phyloP scores from a whole-genome alignment of 2,888 invertebrate species.

The Meteorus cinctellus region DNA sequence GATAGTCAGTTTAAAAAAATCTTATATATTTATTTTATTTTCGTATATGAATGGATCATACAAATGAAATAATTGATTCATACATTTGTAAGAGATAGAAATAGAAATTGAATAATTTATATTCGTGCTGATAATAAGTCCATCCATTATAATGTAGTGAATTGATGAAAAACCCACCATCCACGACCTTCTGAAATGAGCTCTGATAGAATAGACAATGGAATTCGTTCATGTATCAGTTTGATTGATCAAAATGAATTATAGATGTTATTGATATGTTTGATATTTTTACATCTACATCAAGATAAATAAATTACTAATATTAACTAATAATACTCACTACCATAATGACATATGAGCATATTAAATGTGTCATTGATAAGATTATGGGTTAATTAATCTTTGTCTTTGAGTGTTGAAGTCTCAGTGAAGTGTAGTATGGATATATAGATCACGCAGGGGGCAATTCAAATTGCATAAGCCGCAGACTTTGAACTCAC shows the following conservation, averaged over 20 bases:
- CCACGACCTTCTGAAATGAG: constrained; percentile 29
- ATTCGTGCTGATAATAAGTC: constrained; percentile 8
- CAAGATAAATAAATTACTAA: background rate
- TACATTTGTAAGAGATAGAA: background rate
- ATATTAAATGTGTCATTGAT: too few species aligned
- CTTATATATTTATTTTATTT: too few species aligned
- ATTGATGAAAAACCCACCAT: background rate
- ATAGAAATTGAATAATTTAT: constrained; percentile 15
- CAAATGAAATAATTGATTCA: background rate
- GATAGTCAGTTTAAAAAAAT: too few species aligned
- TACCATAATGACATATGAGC: too few species aligned
- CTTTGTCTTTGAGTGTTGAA: too few species aligned
- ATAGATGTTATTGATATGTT: constrained; percentile 26
- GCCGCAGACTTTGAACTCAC: background rate
- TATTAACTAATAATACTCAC: too few species aligned
- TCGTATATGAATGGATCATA: background rate
- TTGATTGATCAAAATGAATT: background rate
- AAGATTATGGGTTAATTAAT: too few species aligned
- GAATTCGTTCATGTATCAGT: background rate
- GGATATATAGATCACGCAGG: too few species aligned
- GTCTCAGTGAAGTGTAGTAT: too few species aligned
- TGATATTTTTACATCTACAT: background rate
- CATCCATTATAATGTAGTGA: constrained; percentile 6
- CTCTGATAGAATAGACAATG: constrained; percentile 35
- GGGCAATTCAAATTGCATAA: too few species aligned